Percentiles rank a stretch among this genome's conserved stretches.
Conservation (phyloP, 2,888 invertebrate genomes). For the Hymenopus coronatus region DNA sequence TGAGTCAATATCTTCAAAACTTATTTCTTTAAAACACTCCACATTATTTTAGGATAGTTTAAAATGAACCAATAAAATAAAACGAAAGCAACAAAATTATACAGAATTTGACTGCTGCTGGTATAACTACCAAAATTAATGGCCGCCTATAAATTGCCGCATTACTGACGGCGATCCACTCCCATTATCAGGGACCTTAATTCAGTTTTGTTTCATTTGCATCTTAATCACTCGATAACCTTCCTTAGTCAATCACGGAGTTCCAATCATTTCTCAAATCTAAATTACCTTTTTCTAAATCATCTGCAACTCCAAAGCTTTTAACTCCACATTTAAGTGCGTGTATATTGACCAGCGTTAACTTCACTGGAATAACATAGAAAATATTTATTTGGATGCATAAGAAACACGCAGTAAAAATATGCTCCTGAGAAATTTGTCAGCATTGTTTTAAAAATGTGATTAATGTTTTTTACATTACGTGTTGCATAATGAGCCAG, state of each 20-base stretch:
- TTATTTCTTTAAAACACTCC: not conserved
- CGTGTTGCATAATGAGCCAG: too few relatives aligned
- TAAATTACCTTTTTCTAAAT: not conserved
- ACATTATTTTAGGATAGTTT: not conserved
- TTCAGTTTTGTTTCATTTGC: slow-evolving; percentile 8
- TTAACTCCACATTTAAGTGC: not conserved
- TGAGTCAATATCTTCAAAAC: too few relatives aligned
- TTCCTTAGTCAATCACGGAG: not conserved
- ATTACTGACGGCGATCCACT: not conserved
- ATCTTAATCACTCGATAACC: slow-evolving; percentile 4
- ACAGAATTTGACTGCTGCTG: not conserved
- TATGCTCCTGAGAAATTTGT: not conserved
- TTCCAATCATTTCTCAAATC: not conserved
- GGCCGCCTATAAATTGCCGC: slow-evolving; percentile 14
- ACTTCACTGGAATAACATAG: not conserved
- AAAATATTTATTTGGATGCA: not conserved
- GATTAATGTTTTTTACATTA: not conserved
- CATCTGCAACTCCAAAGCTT: not conserved
- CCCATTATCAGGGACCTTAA: not conserved
- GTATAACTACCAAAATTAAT: slow-evolving; percentile 3
- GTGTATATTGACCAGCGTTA: not conserved
- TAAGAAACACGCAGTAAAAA: not conserved
- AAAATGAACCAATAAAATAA: not conserved
- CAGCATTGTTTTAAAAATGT: not conserved
- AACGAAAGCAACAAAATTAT: not conserved